Base-by-base conservation (phyloP, 2,888 invertebrate genomes). In the Conus canariensis region DNA sequence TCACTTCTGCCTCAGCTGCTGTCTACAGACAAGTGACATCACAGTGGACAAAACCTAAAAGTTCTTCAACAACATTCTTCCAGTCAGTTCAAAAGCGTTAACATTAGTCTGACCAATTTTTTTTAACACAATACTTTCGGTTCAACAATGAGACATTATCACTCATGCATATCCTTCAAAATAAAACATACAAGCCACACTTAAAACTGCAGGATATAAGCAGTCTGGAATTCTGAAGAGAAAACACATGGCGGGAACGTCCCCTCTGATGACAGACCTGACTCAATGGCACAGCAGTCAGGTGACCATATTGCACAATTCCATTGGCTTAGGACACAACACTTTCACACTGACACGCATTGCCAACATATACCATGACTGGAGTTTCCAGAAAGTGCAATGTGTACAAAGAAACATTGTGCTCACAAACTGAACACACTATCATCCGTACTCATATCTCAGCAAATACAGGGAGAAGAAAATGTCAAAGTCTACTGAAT, bases 231-330 rank as follows among this genome's bases (percentile, higher is more conserved):
- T 83, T 83, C 82, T 58, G 58, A 56, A 83, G 82, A 25, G 58
- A 83, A 56, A 83, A 14, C 12, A 10, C 58, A 58, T 19, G 58
- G 9, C 58, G 82, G 19, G 19, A 58, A 58, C 9, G 5, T 58
- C 7, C 25, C 77, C 30, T 25, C 77, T 77, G 77, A 77, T 30
- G 77, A 77, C 19, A 30, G 8, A n/a, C 56, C 82, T 22, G 25
- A 56, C 58, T 58, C 58, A 83, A 83, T 83, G 82, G 82, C 82
- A 83, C 82, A 9, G 82, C 82, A 83, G 82, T 83, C 58, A 58
- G 82, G 82, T 58, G 82, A 83, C 8, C 7, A 58, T 83, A 83
- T 83, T 83, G 82, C 82, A 83, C 82, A 83, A 56, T 83, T 83
- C 82, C 82, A 83, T 22, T 83, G 82, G 82, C 82, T 83, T 19